These are phyloP conservation scores for Aphidius colemani DNA, from an alignment of 2,888 invertebrate genomes.

Conservation along the genomic window DNA sequence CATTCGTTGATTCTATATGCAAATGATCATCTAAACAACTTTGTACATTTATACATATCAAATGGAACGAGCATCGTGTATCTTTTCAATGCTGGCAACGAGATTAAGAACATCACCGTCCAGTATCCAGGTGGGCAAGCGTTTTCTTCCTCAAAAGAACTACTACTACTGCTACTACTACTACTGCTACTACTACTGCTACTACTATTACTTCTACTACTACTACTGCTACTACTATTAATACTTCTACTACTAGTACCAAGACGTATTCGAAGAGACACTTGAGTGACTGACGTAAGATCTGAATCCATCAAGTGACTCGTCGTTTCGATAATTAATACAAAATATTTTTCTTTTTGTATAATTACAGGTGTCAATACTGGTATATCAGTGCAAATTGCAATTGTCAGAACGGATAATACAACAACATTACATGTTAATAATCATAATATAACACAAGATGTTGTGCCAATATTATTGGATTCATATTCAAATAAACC, in stretches of 20 bases:
- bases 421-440: conserved; percentile 82
- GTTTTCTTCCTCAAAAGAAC: conserved; percentile 31
- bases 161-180: conserved; percentile 28
- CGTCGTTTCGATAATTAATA: conserved; percentile 27
- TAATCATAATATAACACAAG: conserved; percentile 72
- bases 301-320: conserved; percentile 32
- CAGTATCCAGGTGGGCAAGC: conserved; percentile 64
- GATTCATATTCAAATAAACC: conserved; percentile 83
- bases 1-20: conserved; percentile 85
- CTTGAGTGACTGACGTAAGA: conserved; percentile 33
- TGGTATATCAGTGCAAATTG: conserved; percentile 85
- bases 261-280: conserved; percentile 31
- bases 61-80: conserved; percentile 81
- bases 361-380: conserved; percentile 68
- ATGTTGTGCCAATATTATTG: conserved; percentile 72
- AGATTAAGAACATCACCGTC: conserved; percentile 79
- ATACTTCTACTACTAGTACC: not conserved
- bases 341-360: conserved; percentile 22
- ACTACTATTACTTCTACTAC: conserved; percentile 17
- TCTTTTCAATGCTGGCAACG: conserved; percentile 80
- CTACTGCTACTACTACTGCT: too few relatives aligned
- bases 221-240: conserved; percentile 24
- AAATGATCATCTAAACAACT: conserved; percentile 91
- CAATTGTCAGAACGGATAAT: conserved; percentile 76
- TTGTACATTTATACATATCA: conserved; percentile 84